Evolutionary conservation across 2,888 invertebrate species (phyloP).

Genomic region (Hylaea fasciaria): DNA sequence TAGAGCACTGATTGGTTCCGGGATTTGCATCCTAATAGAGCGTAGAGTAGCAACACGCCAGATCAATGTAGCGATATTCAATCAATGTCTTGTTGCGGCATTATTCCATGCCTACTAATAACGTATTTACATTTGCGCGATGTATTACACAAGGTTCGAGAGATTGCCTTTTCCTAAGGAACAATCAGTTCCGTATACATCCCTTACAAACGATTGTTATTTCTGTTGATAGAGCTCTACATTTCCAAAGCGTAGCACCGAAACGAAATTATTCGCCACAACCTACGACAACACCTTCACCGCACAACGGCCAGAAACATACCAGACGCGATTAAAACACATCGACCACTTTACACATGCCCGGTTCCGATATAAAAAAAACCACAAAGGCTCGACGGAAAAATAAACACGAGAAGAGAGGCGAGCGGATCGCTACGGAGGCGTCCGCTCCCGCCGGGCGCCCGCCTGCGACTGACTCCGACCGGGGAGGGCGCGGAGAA

Average conservation of each 20-base stretch:
- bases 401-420: conserved; percentile 13
- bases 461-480: conserved; percentile 48
- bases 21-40: conserved; percentile 23
- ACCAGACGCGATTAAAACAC: conserved; percentile 6
- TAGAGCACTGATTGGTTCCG: conserved; percentile 23
- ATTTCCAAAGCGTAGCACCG: neutral
- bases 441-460: conserved; percentile 55
- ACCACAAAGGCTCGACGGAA: conserved; percentile 21
- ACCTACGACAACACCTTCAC: neutral
- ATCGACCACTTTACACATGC: conserved; percentile 12
- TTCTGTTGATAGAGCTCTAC: conserved; percentile 1
- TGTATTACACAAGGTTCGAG: neutral
- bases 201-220: neutral
- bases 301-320: conserved; percentile 4
- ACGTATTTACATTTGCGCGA: conserved; percentile 18
- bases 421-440: conserved; percentile 31
- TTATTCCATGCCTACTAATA: conserved; percentile 19
- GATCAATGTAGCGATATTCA: conserved; percentile 17
- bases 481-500: conserved; percentile 8
- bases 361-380: conserved; percentile 11
- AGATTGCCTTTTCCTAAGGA: neutral
- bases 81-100: conserved; percentile 5
- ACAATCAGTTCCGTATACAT: neutral
- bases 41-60: conserved; percentile 4
- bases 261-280: neutral